Conservation (phyloP, 1,140 invertebrate species). For the Heliothis subflexa region DNA sequence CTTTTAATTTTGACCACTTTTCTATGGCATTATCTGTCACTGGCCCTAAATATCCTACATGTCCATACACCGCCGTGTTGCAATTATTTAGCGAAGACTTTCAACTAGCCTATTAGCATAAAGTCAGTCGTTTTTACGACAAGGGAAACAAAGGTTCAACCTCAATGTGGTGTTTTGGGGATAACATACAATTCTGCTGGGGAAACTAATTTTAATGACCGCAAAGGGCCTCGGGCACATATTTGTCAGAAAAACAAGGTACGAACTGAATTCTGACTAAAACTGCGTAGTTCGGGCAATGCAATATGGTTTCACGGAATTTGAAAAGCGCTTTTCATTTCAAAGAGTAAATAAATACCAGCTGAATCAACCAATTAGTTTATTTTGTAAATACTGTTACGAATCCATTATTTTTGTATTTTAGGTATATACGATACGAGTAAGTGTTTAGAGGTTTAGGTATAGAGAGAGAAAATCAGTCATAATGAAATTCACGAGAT, state of each 20-base stretch:
- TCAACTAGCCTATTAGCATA: slow-evolving; percentile 11
- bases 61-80: not conserved
- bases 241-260: slow-evolving; percentile 31
- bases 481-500: no score
- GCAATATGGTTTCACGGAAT: not conserved
- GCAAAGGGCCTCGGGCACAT: slow-evolving; percentile 34
- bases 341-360: slow-evolving; percentile 13
- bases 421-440: no score
- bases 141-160: slow-evolving; percentile 52
- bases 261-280: slow-evolving; percentile 2
- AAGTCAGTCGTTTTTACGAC: slow-evolving; percentile 25
- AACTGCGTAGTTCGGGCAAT: not conserved
- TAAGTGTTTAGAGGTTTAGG: no score
- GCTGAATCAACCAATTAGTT: slow-evolving; percentile 7
- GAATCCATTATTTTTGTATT: no score
- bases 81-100: not conserved
- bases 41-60: no score
- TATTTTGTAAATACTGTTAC: no score
- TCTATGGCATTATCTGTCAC: no score
- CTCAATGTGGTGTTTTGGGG: slow-evolving; percentile 51
- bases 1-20: no score
- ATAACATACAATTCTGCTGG: slow-evolving; percentile 65
- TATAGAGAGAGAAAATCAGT: no score
- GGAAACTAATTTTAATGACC: slow-evolving; percentile 70
- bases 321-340: not conserved